Evolutionary conservation across 2,888 invertebrate genomes (phyloP).

Genomic region (Biston betularia): DNA sequence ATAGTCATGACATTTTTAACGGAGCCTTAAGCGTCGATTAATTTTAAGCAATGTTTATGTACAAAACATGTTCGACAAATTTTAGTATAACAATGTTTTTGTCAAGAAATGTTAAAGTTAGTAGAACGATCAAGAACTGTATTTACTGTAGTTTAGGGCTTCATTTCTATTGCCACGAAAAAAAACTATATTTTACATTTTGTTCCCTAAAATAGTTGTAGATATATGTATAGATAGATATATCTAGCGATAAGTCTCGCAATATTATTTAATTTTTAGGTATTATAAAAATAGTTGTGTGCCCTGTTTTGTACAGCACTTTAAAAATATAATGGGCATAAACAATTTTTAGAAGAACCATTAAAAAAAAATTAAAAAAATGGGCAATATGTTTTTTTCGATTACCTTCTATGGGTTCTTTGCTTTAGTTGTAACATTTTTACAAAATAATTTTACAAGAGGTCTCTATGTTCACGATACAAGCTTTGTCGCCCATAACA

Average conservation of each 20-base stretch:
- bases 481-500: conserved; percentile 6
- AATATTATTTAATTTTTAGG: not conserved
- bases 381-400: not conserved
- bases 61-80: too few relatives aligned
- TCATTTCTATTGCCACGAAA: too few relatives aligned
- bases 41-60: too few relatives aligned
- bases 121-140: too few relatives aligned
- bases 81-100: too few relatives aligned
- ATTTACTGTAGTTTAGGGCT: too few relatives aligned
- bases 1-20: too few relatives aligned
- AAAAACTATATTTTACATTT: too few relatives aligned
- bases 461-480: not conserved
- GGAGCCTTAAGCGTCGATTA: too few relatives aligned
- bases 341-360: not conserved
- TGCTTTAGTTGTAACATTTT: not conserved
- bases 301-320: conserved; percentile 9
- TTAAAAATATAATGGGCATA: conserved; percentile 18
- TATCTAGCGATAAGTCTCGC: not conserved
- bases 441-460: not conserved
- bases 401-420: not conserved
- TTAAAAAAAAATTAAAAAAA: not conserved
- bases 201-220: too few relatives aligned
- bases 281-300: not conserved
- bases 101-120: too few relatives aligned
- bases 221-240: too few relatives aligned